Conservation (phyloP, 2,888 invertebrate genomes). For the Halictus quadricinctus region DNA sequence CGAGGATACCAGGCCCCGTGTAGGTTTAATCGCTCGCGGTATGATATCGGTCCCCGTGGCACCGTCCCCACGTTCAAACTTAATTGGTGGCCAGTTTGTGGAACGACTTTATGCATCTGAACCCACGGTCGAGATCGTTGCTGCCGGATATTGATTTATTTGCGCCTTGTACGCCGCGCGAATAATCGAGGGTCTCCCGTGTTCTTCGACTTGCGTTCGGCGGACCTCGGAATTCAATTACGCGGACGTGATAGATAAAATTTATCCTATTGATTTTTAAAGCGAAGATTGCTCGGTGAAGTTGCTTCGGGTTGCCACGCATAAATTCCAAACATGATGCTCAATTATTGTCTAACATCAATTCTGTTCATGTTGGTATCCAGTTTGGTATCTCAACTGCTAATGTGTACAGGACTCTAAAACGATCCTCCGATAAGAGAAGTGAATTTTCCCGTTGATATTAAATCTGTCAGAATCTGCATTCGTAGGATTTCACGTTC, state of each 20-base stretch:
- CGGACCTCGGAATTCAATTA: background rate
- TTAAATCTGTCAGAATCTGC: too few species aligned
- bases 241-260: background rate
- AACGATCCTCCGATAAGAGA: background rate
- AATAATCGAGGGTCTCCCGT: background rate
- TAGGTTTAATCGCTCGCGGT: conserved; percentile 28
- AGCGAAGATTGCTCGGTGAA: background rate
- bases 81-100: background rate
- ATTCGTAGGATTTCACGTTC: too few species aligned
- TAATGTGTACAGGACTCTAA: background rate
- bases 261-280: background rate
- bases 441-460: too few species aligned
- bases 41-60: background rate
- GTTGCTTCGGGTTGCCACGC: background rate
- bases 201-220: background rate
- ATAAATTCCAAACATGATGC: background rate
- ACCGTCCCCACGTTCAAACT: background rate
- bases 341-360: background rate
- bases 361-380: background rate
- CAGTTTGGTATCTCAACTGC: background rate
- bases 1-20: background rate
- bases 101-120: conserved; percentile 2
- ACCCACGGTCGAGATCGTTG: background rate
- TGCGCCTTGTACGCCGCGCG: background rate
- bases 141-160: conserved; percentile 1